Percentiles rank a stretch among this genome's conserved stretches.
Evolutionary conservation across 2,797 vertebrate genomes (phyloP).

Genomic region (Gymnocypris eckloni): DNA sequence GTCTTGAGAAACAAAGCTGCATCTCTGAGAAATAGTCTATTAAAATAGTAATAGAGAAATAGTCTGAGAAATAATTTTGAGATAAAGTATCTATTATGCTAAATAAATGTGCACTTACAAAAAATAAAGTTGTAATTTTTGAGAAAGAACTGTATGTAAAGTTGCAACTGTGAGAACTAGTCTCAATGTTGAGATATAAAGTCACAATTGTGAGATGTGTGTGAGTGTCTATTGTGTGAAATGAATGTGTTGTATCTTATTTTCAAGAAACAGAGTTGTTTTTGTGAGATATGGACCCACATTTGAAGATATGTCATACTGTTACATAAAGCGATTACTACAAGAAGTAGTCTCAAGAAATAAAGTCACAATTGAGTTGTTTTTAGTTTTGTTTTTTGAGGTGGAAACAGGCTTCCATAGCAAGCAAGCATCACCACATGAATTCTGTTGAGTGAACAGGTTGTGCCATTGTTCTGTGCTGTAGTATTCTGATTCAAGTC

Average conservation of each 20-base stretch:
- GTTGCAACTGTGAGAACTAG: background rate
- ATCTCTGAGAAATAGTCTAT: background rate
- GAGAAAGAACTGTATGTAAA: background rate
- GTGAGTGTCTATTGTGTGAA: background rate
- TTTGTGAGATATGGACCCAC: background rate
- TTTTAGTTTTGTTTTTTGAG: background rate
- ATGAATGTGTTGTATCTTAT: background rate
- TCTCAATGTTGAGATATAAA: background rate
- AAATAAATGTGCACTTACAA: background rate
- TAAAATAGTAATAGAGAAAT: background rate
- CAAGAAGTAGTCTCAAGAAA: background rate
- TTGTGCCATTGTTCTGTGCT: slow-evolving; percentile 57
- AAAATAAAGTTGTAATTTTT: background rate
- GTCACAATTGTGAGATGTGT: background rate
- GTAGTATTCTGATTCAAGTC: slow-evolving; percentile 54
- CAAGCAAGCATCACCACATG: slow-evolving; percentile 15
- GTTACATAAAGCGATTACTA: background rate
- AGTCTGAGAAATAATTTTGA: background rate
- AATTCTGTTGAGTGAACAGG: slow-evolving; percentile 50
- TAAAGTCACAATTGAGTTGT: background rate
- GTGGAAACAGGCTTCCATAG: background rate
- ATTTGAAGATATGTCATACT: background rate
- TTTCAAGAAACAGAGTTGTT: background rate
- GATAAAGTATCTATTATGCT: background rate
- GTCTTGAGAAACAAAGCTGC: background rate